Conservation (phyloP, 2,113 vertebrate genomes). For the Panthera uncia region DNA sequence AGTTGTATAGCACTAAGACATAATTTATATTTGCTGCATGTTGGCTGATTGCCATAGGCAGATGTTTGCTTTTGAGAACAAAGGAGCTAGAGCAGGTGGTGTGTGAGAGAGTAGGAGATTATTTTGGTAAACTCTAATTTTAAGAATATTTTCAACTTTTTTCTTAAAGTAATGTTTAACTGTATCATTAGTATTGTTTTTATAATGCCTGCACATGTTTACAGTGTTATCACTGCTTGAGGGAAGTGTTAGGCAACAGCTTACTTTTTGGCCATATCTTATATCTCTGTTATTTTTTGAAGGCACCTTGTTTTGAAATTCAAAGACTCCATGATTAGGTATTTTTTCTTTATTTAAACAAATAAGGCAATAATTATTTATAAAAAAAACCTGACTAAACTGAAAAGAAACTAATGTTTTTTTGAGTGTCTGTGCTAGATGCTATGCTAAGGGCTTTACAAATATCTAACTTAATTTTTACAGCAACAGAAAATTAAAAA, state of each 20-base stretch:
- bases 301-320: background rate
- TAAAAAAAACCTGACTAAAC: background rate
- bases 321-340: background rate
- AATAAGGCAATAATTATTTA: background rate
- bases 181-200: background rate
- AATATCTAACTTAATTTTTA: conserved; percentile 24
- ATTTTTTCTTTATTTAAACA: background rate
- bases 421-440: background rate
- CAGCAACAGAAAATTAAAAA: background rate
- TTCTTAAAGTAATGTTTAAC: background rate
- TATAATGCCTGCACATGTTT: background rate
- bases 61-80: conserved; percentile 31
- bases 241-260: background rate
- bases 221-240: background rate
- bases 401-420: background rate
- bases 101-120: background rate
- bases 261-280: background rate
- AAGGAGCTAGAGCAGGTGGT: background rate
- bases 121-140: conserved; percentile 36
- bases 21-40: background rate
- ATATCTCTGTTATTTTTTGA: background rate
- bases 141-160: conserved; percentile 16
- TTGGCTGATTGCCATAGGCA: conserved; percentile 14
- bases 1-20: background rate
- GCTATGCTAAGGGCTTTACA: background rate